Evolutionary conservation across 2,888 invertebrate genomes (phyloP).

Genomic region (Pegoplata infirma): DNA sequence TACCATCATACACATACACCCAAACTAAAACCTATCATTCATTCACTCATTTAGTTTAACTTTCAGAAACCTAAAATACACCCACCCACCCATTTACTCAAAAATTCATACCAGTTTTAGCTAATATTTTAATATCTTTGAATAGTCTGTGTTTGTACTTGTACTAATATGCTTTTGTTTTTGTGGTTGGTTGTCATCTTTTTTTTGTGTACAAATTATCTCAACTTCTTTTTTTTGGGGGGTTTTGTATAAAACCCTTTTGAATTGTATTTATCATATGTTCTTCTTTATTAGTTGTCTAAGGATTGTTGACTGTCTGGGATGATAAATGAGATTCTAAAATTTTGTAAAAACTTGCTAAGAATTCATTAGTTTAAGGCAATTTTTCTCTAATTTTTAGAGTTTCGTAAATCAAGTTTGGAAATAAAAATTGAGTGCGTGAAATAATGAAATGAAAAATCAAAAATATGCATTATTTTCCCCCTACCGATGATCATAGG

Average conservation of each 20-base stretch:
- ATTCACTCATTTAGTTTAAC: conserved; percentile 60
- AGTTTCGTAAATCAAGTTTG: too few species aligned
- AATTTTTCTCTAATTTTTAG: too few species aligned
- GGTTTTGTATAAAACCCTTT: not conserved
- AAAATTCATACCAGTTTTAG: conserved; percentile 4
- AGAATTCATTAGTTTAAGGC: too few species aligned
- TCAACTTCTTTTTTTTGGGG: not conserved
- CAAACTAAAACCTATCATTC: conserved; percentile 72
- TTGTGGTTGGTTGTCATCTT: conserved; percentile 4
- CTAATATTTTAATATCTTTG: conserved; percentile 2
- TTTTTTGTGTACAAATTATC: not conserved
- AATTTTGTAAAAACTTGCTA: too few species aligned
- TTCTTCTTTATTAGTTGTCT: not conserved
- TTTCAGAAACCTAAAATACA: not conserved
- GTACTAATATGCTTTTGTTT: not conserved
- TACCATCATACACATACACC: conserved; percentile 15
- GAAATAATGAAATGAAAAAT: too few species aligned
- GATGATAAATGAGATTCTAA: too few species aligned
- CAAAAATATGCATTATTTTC: too few species aligned
- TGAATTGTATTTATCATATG: not conserved
- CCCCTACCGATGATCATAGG: too few species aligned
- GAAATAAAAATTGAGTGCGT: too few species aligned
- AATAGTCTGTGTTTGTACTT: not conserved
- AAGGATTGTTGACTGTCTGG: too few species aligned
- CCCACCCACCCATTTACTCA: not conserved